Base-by-base conservation (phyloP, 2,888 invertebrate genomes). In the Tenthredo notha region DNA sequence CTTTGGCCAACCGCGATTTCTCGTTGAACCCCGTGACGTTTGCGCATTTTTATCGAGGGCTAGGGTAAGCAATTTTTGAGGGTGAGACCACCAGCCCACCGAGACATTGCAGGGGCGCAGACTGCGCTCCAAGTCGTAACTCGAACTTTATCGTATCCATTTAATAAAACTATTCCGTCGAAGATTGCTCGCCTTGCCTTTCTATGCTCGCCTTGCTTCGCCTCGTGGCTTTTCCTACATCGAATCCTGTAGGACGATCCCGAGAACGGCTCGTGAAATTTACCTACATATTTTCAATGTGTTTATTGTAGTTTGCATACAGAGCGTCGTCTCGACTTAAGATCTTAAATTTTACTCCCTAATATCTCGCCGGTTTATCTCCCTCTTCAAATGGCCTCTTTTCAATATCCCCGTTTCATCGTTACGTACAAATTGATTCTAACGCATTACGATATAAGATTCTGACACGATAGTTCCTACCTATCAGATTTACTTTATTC, bases 91-190 rank as follows among this genome's bases (percentile, higher is more conserved):
- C 77, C 50, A 3, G 25, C 74, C 25, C 40, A 50, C 77, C 50
- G 40, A 21, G 18, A 12, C 77, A 54, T 21, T 77, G 50, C 77
- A 77, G 77, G 77, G 77, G 58, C 80, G 58, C 58, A 61, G 40
- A 37, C 25, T 61, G 80, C 80, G 80, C 80, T 61, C 61, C n/a
- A 1, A 61, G 61, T 80, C 80, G 80, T 80, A 80, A 80, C 80
- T 80, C 61, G 80, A 40, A 40, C 80, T 80, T 80, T 80, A 80
- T 80, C 80, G 80, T 80, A 58, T 58, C 80, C 80, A 40, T 80
- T 80, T 61, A 80, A 80, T 80, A 80, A 80, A 80, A 80, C 61
- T 80, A 80, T 80, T 80, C 80, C 80, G 40, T 80, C 80, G 80
- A 80, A 80, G 80, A 80, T 80, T 80, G 61, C 80, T 61, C 78